These are phyloP conservation scores for Catocala fraxini DNA, from an alignment of 2,888 invertebrate species.

Conservation along the genomic window DNA sequence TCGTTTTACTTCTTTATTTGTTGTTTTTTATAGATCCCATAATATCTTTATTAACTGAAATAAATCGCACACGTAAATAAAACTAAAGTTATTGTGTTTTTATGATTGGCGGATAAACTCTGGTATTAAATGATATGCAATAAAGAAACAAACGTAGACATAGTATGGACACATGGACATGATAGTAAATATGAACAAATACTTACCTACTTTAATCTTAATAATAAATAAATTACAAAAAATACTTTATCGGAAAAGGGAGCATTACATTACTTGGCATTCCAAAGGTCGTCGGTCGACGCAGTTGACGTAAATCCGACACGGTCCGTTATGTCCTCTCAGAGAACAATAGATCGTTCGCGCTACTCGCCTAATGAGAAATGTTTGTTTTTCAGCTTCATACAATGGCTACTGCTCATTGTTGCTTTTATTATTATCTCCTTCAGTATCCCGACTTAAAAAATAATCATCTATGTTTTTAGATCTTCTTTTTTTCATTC, in stretches of 20 bases:
- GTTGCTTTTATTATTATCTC: constrained; percentile 76
- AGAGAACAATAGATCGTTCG: constrained; percentile 81
- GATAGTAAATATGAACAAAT: not conserved
- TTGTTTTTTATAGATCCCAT: constrained; percentile 19
- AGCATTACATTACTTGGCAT: constrained; percentile 48
- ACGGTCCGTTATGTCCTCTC: constrained; percentile 83
- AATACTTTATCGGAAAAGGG: constrained; percentile 17
- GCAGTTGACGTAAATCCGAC: constrained; percentile 80
- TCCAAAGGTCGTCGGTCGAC: constrained; percentile 73
- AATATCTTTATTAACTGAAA: constrained; percentile 9
- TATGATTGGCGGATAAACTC: not conserved
- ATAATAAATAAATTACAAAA: not conserved
- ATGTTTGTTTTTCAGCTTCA: constrained; percentile 82
- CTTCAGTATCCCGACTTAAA: constrained; percentile 63
- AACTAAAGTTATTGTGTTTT: not conserved
- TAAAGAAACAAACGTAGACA: not conserved
- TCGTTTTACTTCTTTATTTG: constrained; percentile 17
- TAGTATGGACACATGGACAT: too few species aligned
- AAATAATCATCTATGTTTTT: constrained; percentile 49
- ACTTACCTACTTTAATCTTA: not conserved
- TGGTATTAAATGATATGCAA: not conserved
- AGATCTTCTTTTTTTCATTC: constrained; percentile 18
- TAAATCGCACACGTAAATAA: constrained; percentile 9
- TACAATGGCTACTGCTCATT: constrained; percentile 79
- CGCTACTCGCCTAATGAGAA: constrained; percentile 84